These are phyloP conservation scores for Macroglossus sobrinus DNA, from an alignment of 2,113 vertebrate genomes.

Conservation along the genomic window DNA sequence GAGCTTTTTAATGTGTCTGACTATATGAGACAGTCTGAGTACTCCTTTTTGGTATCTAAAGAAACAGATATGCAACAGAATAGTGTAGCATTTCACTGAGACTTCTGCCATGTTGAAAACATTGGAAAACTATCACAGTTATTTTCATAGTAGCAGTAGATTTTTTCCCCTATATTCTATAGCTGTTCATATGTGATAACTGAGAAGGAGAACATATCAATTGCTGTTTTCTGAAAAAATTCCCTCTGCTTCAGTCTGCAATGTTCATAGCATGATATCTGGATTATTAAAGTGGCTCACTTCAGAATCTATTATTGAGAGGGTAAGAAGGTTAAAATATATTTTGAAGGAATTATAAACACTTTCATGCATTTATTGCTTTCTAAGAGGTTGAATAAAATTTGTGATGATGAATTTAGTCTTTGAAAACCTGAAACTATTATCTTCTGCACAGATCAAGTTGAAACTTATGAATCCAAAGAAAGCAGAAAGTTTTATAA, in stretches of 20 bases:
- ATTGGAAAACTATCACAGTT: neutral
- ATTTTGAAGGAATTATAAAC: neutral
- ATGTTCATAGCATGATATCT: neutral
- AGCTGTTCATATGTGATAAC: neutral
- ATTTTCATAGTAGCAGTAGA: accelerated
- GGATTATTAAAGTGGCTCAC: neutral
- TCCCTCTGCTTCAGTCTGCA: neutral
- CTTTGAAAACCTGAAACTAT: neutral
- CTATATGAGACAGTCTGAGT: neutral
- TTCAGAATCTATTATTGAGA: neutral
- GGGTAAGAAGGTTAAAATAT: neutral
- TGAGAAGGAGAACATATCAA: neutral
- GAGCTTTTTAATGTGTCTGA: neutral
- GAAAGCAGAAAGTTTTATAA: neutral
- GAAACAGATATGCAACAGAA: neutral
- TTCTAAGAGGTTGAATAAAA: neutral
- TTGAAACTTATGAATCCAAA: constrained; percentile 19
- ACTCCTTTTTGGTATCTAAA: neutral
- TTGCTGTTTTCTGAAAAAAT: neutral
- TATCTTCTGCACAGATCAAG: neutral
- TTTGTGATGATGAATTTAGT: neutral
- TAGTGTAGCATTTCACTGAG: neutral
- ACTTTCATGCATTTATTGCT: neutral
- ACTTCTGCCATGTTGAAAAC: neutral
- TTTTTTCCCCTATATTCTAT: neutral